A percentile compares a stretch with the other conserved stretches of the same genome.
These are phyloP conservation scores for Drosophila elegans DNA, from an alignment of 1,140 invertebrate species.

Conservation along the genomic window DNA sequence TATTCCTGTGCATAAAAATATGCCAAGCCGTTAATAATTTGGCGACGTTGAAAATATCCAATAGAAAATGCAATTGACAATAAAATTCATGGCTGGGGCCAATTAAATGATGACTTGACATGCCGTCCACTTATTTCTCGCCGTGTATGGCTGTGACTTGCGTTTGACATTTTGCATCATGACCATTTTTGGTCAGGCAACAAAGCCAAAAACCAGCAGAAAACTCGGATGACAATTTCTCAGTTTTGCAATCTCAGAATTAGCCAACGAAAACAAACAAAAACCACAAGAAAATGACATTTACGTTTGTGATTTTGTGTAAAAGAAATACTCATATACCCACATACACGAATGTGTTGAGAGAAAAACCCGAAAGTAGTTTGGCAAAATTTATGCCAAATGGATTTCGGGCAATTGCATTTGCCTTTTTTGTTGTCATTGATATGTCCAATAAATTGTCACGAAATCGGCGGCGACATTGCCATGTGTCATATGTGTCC, in stretches of 20 bases:
- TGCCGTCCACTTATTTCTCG: slow-evolving; percentile 22
- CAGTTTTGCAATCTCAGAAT: slow-evolving; percentile 64
- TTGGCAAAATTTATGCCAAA: slow-evolving; percentile 44
- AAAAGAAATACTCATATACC: slow-evolving; percentile 6
- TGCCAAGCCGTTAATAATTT: too few species aligned
- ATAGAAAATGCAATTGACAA: slow-evolving; percentile 3
- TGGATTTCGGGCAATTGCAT: slow-evolving; percentile 68
- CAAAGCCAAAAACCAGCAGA: slow-evolving; percentile 40
- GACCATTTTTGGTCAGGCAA: slow-evolving; percentile 60
- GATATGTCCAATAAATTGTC: slow-evolving; percentile 79
- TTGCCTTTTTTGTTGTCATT: slow-evolving; percentile 71
- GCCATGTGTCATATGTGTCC: slow-evolving; percentile 50
- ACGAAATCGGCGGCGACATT: slow-evolving; percentile 52
- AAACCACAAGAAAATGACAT: slow-evolving; percentile 53
- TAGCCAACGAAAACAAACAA: slow-evolving; percentile 60
- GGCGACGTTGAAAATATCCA: neutral
- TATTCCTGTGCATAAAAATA: neutral
- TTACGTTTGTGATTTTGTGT: slow-evolving; percentile 47
- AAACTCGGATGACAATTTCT: slow-evolving; percentile 49
- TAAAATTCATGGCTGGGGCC: neutral
- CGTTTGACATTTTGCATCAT: slow-evolving; percentile 73
- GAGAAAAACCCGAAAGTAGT: slow-evolving; percentile 31
- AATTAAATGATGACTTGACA: slow-evolving; percentile 19
- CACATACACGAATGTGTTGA: neutral
- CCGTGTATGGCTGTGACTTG: slow-evolving; percentile 46